A percentile compares a stretch with the other conserved stretches of the same genome.
These are phyloP conservation scores for Loriculus beryllinus DNA, from an alignment of 2,797 vertebrate genomes.

Conservation along the genomic window DNA sequence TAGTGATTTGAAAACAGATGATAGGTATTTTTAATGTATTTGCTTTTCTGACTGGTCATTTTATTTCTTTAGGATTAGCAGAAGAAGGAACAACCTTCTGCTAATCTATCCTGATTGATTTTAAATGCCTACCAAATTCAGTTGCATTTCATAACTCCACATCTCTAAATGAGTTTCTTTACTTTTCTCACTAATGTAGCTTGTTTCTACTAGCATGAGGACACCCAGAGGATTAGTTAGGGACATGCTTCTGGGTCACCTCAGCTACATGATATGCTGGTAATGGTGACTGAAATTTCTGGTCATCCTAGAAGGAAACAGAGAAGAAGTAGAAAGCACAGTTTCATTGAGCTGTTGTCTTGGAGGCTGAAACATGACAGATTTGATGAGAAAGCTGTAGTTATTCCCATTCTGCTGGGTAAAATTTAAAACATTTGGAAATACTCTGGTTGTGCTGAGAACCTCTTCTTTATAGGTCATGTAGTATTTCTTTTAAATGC, in stretches of 20 bases:
- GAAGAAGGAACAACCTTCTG: conserved; percentile 43
- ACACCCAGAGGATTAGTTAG: conserved; percentile 24
- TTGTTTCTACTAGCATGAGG: conserved; percentile 37
- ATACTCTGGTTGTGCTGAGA: conserved; percentile 8
- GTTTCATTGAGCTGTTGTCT: conserved; percentile 11
- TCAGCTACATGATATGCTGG: conserved; percentile 49
- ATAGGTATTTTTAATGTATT: neutral
- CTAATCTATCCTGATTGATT: conserved; percentile 70
- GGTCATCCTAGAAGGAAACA: conserved; percentile 52
- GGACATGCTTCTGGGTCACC: conserved; percentile 22
- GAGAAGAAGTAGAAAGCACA: conserved; percentile 26
- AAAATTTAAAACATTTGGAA: conserved; percentile 48
- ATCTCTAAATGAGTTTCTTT: conserved; percentile 72
- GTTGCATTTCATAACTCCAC: conserved; percentile 69
- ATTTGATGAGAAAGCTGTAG: neutral
- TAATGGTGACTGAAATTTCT: conserved; percentile 55
- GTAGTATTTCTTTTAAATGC: neutral
- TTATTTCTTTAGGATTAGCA: conserved; percentile 23
- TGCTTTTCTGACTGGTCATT: neutral
- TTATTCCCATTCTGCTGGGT: conserved; percentile 28
- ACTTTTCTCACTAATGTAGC: conserved; percentile 51
- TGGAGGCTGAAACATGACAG: conserved; percentile 28
- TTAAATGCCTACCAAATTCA: conserved; percentile 52
- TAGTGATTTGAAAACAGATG: neutral
- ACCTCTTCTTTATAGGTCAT: neutral